Percentiles rank a stretch among this genome's conserved stretches.
These are phyloP conservation scores for Spodoptera exigua DNA, from an alignment of 2,888 invertebrate species.

Conservation along the genomic window DNA sequence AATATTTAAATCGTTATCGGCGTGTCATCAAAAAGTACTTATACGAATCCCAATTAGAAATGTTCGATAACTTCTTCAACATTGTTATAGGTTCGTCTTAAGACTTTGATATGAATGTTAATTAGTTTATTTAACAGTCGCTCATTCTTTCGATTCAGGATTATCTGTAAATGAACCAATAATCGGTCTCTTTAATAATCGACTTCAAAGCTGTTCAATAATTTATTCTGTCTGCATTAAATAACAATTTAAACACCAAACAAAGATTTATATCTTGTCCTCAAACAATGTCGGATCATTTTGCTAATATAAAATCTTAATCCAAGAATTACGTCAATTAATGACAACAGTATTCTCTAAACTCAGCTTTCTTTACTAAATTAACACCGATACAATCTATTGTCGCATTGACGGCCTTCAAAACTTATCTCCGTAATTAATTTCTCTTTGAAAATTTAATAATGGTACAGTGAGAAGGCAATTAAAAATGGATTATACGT, in stretches of 20 bases:
- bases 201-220: conserved; percentile 32
- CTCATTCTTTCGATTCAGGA: conserved; percentile 33
- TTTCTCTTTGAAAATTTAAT: conserved; percentile 83
- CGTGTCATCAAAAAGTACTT: conserved; percentile 55
- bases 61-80: conserved; percentile 40
- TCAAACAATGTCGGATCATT: conserved; percentile 63
- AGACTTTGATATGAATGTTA: conserved; percentile 33
- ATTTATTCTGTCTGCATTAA: conserved; percentile 42
- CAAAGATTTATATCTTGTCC: conserved; percentile 53
- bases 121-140: conserved; percentile 39
- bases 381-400: conserved; percentile 84
- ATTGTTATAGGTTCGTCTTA: conserved; percentile 24
- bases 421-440: conserved; percentile 83
- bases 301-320: conserved; percentile 64
- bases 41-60: conserved; percentile 41
- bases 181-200: conserved; percentile 22
- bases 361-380: conserved; percentile 79
- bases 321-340: conserved; percentile 73
- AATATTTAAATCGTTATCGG: conserved; percentile 57
- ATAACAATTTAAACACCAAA: conserved; percentile 49
- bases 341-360: conserved; percentile 71
- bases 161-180: conserved; percentile 33
- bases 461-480: conserved; percentile 78
- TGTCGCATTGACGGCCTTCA: conserved; percentile 80
- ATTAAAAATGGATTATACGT: conserved; percentile 88